phyloP scores from a whole-genome alignment of 1,140 invertebrate genomes.

The Drosophila albomicans region DNA sequence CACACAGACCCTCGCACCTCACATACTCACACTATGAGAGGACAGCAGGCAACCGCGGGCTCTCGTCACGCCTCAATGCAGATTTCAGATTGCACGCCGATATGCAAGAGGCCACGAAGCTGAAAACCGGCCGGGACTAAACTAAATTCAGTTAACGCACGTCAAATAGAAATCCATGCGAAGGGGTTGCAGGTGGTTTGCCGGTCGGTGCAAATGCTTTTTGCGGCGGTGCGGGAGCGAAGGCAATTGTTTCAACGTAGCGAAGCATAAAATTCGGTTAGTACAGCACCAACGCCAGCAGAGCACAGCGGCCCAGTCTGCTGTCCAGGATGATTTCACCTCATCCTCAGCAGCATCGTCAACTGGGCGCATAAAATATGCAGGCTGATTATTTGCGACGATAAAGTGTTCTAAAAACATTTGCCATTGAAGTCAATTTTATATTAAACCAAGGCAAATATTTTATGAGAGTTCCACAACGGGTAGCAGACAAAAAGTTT shows the following conservation, averaged over 20 bases:
- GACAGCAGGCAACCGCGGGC: not conserved
- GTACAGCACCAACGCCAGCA: slow-evolving; percentile 34
- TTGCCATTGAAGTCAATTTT: slow-evolving; percentile 6
- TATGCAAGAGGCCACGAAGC: slow-evolving; percentile 42
- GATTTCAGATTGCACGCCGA: slow-evolving; percentile 68
- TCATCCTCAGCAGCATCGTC: slow-evolving; percentile 10
- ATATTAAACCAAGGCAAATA: slow-evolving; percentile 6
- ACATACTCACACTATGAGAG: not conserved
- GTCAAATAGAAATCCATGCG: slow-evolving; percentile 21
- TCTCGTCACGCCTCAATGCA: slow-evolving; percentile 68
- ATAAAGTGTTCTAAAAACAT: slow-evolving; percentile 25
- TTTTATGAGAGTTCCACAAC: not conserved
- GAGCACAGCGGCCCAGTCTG: slow-evolving; percentile 30
- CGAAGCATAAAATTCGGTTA: slow-evolving; percentile 58
- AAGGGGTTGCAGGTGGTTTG: slow-evolving; percentile 40
- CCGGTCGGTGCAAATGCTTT: slow-evolving; percentile 10
- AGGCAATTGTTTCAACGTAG: slow-evolving; percentile 51
- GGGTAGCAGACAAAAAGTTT: not conserved
- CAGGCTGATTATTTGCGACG: slow-evolving; percentile 36
- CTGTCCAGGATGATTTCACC: slow-evolving; percentile 17
- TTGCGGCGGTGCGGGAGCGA: not conserved
- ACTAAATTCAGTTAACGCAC: slow-evolving; percentile 47
- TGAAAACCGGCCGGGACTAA: slow-evolving; percentile 36
- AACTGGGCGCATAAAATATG: slow-evolving; percentile 36
- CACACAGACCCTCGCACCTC: no score